phyloP scores from a whole-genome alignment of 1,140 invertebrate genomes.

The Drosophila sp. region DNA sequence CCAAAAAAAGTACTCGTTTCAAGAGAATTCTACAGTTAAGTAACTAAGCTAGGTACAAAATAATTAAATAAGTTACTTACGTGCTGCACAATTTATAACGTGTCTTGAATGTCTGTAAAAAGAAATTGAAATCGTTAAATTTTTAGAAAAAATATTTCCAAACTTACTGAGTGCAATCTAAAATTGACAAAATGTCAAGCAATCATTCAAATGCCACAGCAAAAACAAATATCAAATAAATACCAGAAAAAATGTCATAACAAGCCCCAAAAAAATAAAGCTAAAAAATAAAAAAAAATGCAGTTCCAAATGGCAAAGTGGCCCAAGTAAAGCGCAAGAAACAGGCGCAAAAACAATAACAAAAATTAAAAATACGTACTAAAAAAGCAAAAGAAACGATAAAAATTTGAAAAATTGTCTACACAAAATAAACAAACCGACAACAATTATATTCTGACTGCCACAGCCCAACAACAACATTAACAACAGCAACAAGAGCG shows the following conservation, averaged over 20 bases:
- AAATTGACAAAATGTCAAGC: conserved; percentile 61
- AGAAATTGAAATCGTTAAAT: not conserved
- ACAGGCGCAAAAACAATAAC: conserved; percentile 39
- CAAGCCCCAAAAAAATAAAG: conserved; percentile 35
- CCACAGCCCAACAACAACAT: conserved; percentile 34
- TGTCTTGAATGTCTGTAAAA: not conserved
- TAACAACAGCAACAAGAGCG: not conserved
- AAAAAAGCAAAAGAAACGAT: conserved; percentile 3
- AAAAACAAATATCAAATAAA: conserved; percentile 37
- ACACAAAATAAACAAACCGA: conserved; percentile 35
- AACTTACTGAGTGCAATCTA: conserved; percentile 14
- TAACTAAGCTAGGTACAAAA: not conserved
- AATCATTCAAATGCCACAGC: conserved; percentile 70
- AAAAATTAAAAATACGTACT: no score
- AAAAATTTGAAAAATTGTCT: conserved; percentile 25
- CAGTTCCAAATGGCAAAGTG: conserved; percentile 67
- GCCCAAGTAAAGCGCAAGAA: conserved; percentile 27
- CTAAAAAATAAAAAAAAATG: conserved; percentile 43
- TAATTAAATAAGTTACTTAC: not conserved
- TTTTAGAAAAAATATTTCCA: conserved; percentile 18
- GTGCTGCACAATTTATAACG: no score
- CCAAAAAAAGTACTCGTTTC: no score
- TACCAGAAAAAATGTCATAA: conserved; percentile 60
- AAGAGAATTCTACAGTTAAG: no score
- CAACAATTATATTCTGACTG: conserved; percentile 62